A percentile compares a stretch with the other conserved stretches of the same genome.
phyloP scores from a whole-genome alignment of 2,888 invertebrate genomes.

The Sminthurides aquaticus region DNA sequence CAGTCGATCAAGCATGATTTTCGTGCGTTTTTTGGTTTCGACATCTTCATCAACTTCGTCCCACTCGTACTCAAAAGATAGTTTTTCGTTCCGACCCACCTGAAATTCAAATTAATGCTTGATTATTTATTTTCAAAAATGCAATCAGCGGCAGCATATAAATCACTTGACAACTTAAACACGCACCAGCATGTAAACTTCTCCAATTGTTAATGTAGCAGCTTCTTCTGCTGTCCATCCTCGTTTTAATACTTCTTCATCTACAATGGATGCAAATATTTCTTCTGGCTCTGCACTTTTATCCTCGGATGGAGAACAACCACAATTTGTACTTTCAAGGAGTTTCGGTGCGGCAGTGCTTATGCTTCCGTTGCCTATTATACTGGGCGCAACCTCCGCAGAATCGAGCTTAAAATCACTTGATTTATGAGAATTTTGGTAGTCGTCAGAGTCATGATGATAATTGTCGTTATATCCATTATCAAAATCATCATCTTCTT shows the following conservation, averaged over 20 bases:
- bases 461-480: slow-evolving; percentile 15
- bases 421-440: not conserved
- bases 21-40: slow-evolving; percentile 22
- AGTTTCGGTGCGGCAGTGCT: not conserved
- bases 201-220: slow-evolving; percentile 59
- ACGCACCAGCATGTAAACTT: slow-evolving; percentile 22
- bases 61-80: slow-evolving; percentile 50
- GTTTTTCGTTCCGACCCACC: slow-evolving; percentile 47
- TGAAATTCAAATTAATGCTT: slow-evolving; percentile 15
- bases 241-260: slow-evolving; percentile 48
- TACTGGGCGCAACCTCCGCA: not conserved
- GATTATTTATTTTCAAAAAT: not conserved
- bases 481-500: slow-evolving; percentile 14
- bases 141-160: not conserved
- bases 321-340: not conserved
- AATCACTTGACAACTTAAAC: too few species aligned
- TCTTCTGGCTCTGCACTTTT: slow-evolving; percentile 31
- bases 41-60: slow-evolving; percentile 36
- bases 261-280: slow-evolving; percentile 31
- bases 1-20: slow-evolving; percentile 31
- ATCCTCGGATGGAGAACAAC: slow-evolving; percentile 12
- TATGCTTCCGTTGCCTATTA: not conserved
- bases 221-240: slow-evolving; percentile 76
- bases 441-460: slow-evolving; percentile 8
- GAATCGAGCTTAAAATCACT: not conserved